Base-by-base conservation (phyloP, 2,888 invertebrate species). In the Apocheima hispidaria region DNA sequence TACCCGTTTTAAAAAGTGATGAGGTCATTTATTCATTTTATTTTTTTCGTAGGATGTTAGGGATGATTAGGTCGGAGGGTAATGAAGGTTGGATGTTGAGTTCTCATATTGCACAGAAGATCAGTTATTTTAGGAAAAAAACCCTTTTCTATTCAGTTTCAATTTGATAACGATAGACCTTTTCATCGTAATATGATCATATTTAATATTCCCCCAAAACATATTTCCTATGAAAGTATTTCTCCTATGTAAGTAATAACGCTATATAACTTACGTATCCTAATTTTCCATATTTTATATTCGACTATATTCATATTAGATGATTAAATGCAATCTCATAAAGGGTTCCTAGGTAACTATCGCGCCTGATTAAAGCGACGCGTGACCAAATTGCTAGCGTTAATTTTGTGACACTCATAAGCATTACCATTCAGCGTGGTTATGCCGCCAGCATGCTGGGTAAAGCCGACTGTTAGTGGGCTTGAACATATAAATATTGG, bases 1-100 rank as follows among this genome's bases (percentile, higher is more conserved):
- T 51, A 63, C 63, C 61, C 38, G 60, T 36, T 56, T 61, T 61
- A 51, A 61, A 65, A 64, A 26, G 30, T 55, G 63, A 66, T 66
- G 43, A 65, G 59, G 51, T 46, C 16, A 18, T 61, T 50, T 20
- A 41, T 51, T 69, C n/a, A n/a, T n/a, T 61, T 62, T 52, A 9
- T 57, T 64, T 60, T 64, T 57, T 48, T 59, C 53, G 20, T 53
- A 40, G 56, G 44, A 41, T 55, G 38, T 12, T 50, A 18, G 16
- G 50, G 55, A 26, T 55, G 56, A 55, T 61, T 56, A 51, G 40
- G 61, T 23, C 55, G 38, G 26, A 50, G 51, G 61, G 33, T 18
- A 38, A 55, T 57, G 49, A 33, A 48, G 52, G 57, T 46, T 46
- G 18, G 38, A 16, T 21, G 58, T 33, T 36, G 35, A 33, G 4